A percentile compares a stretch with the other conserved stretches of the same genome.
Evolutionary conservation across 2,113 vertebrate genomes (phyloP).

Genomic region (Lycaon pictus): DNA sequence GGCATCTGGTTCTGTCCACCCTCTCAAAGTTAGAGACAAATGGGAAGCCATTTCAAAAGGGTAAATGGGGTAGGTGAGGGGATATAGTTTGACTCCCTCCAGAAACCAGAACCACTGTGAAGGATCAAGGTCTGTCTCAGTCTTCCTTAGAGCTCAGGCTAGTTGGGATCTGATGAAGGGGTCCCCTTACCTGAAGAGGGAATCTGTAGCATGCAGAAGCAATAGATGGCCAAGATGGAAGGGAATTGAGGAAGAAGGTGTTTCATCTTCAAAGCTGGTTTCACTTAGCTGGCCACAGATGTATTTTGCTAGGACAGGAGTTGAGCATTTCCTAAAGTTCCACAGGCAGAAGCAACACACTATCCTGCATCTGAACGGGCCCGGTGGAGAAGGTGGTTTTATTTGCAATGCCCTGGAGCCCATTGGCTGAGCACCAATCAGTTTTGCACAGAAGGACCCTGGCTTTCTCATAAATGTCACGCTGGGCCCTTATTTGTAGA

Average conservation of each 20-base stretch:
- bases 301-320: background rate
- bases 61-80: background rate
- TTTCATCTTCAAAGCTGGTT: slow-evolving; percentile 68
- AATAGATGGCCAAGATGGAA: slow-evolving; percentile 74
- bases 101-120: background rate
- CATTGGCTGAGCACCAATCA: slow-evolving; percentile 77
- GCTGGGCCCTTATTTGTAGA: slow-evolving; percentile 82
- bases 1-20: background rate
- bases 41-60: background rate
- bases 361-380: background rate
- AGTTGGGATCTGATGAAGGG: background rate
- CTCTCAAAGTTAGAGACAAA: background rate
- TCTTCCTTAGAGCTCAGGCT: background rate
- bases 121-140: background rate
- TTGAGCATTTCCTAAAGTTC: slow-evolving; percentile 49
- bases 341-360: background rate
- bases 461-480: slow-evolving; percentile 80
- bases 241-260: slow-evolving; percentile 28
- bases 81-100: background rate
- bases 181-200: slow-evolving; percentile 79
- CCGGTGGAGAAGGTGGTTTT: slow-evolving; percentile 33
- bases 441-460: slow-evolving; percentile 63
- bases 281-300: slow-evolving; percentile 44
- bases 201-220: slow-evolving; percentile 72
- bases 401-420: slow-evolving; percentile 56